These are phyloP conservation scores for Eristalis tenax DNA, from an alignment of 2,888 invertebrate genomes.

Conservation along the genomic window DNA sequence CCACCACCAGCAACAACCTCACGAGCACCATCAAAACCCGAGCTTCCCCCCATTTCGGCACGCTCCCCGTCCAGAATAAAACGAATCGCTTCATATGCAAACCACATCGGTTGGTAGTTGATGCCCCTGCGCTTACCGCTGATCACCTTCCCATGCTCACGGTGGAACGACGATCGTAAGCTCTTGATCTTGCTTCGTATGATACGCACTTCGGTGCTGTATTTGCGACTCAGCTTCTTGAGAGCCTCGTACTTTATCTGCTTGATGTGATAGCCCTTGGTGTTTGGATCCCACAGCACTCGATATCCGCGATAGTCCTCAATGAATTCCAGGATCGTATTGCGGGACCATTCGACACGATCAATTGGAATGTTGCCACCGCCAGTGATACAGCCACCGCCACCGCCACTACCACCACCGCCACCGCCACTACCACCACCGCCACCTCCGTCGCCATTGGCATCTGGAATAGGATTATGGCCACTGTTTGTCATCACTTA, in stretches of 20 bases:
- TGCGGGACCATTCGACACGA: constrained; percentile 80
- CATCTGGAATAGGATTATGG: constrained; percentile 57
- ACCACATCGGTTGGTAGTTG: constrained; percentile 80
- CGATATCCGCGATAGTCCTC: constrained; percentile 79
- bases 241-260: constrained; percentile 80
- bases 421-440: constrained; percentile 6
- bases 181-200: constrained; percentile 80
- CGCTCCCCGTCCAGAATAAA: constrained; percentile 79
- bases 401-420: constrained; percentile 18
- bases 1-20: constrained; percentile 57
- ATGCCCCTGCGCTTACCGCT: constrained; percentile 78
- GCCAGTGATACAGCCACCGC: not conserved
- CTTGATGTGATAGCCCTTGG: constrained; percentile 80
- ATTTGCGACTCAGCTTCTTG: constrained; percentile 78
- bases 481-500: constrained; percentile 62
- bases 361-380: constrained; percentile 70
- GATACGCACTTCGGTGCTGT: constrained; percentile 79
- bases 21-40: constrained; percentile 42
- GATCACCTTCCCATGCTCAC: constrained; percentile 80
- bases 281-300: constrained; percentile 80
- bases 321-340: constrained; percentile 79
- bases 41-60: constrained; percentile 56
- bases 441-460: constrained; percentile 21
- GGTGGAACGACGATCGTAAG: constrained; percentile 79
- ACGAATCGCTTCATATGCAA: constrained; percentile 80